Percentiles rank a stretch among this genome's conserved stretches.
phyloP scores from a whole-genome alignment of 2,797 vertebrate genomes.

The Manis crassicaudata region DNA sequence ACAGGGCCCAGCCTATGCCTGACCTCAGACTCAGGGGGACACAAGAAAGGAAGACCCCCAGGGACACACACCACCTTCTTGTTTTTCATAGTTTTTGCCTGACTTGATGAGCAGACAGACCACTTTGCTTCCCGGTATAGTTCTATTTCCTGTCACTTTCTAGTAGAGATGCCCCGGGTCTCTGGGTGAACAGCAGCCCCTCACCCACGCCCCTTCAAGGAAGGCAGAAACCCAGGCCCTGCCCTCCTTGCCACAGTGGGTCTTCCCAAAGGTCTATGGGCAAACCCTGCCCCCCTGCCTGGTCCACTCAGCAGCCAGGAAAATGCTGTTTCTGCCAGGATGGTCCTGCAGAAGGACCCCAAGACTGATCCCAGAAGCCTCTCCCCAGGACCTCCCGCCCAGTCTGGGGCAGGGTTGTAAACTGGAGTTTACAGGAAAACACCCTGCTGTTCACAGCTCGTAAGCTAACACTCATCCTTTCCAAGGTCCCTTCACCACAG shows the following conservation, averaged over 20 bases:
- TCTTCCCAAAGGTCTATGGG: not conserved
- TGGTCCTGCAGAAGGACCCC: no score
- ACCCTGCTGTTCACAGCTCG: not conserved
- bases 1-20: not conserved
- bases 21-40: not conserved
- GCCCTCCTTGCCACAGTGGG: fast-evolving
- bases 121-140: fast-evolving
- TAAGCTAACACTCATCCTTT: no score
- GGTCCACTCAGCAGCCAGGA: fast-evolving
- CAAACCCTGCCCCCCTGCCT: not conserved
- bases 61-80: not conserved
- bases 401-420: not conserved
- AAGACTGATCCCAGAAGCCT: not conserved
- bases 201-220: not conserved
- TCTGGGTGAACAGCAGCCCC: not conserved
- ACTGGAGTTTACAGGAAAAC: not conserved
- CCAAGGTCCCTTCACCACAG: not conserved
- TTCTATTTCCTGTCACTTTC: not conserved
- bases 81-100: no score
- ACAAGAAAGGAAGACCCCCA: not conserved
- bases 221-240: not conserved
- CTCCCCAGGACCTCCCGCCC: not conserved
- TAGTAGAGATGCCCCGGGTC: not conserved
- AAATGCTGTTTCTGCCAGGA: not conserved
- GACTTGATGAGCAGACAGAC: not conserved